Evolutionary conservation across 2,888 invertebrate species (phyloP).

Genomic region (Dorcus hopei): DNA sequence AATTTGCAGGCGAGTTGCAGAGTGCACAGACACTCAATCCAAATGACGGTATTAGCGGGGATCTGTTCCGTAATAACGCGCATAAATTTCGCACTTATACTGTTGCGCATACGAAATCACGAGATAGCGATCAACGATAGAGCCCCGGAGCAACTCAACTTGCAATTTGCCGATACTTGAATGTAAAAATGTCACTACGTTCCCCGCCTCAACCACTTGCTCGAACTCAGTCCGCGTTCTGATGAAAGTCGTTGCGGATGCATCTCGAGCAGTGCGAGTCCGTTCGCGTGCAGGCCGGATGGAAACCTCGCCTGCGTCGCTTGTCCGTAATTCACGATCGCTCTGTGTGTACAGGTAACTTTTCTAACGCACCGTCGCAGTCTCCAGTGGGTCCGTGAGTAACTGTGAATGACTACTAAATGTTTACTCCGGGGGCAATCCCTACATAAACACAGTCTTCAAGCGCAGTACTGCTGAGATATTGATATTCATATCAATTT

Average conservation of each 20-base stretch:
- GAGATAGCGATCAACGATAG: conserved; percentile 36
- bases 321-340: conserved; percentile 26
- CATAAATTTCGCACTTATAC: conserved; percentile 36
- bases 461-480: neutral
- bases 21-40: conserved; percentile 29
- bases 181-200: conserved; percentile 32
- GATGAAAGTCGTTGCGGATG: conserved; percentile 33
- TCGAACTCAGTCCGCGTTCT: conserved; percentile 28
- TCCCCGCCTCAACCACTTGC: conserved; percentile 22
- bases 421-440: neutral
- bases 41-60: conserved; percentile 37
- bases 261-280: conserved; percentile 35
- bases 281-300: conserved; percentile 31
- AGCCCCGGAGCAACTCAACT: conserved; percentile 29
- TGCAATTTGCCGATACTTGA: conserved; percentile 36
- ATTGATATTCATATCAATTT: neutral
- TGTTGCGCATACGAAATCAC: conserved; percentile 36
- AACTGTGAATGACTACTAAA: conserved; percentile 6
- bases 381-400: conserved; percentile 19
- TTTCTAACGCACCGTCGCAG: conserved; percentile 23
- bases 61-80: conserved; percentile 35
- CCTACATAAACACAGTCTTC: neutral
- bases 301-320: conserved; percentile 26
- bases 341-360: conserved; percentile 23
- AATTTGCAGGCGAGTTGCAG: conserved; percentile 24